Conservation (phyloP, 2,888 invertebrate genomes). For the Galeopsomyia nigrocyanea region DNA sequence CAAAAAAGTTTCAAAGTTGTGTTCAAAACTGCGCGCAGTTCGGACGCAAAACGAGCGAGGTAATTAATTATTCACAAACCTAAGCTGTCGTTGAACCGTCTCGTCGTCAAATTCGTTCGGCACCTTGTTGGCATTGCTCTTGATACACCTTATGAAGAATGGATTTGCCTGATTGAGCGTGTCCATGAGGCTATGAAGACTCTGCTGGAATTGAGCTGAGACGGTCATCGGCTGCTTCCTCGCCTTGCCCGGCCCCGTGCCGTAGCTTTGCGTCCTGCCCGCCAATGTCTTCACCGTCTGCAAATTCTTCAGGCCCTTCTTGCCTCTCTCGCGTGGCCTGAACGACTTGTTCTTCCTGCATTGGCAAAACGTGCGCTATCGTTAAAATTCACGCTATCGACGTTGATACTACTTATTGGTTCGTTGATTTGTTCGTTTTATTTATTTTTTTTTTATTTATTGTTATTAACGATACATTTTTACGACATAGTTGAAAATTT, state of each 20-base stretch:
- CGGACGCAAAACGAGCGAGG: too few species aligned
- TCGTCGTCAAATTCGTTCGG: conserved; percentile 94
- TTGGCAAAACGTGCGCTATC: conserved; percentile 15
- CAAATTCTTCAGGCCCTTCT: conserved; percentile 90
- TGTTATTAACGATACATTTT: too few species aligned
- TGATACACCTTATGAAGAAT: conserved; percentile 92
- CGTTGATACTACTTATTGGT: too few species aligned
- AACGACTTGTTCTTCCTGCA: conserved; percentile 93
- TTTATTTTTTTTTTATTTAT: too few species aligned
- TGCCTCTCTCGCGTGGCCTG: conserved; percentile 86
- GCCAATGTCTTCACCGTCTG: conserved; percentile 93
- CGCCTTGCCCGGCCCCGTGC: conserved; percentile 72
- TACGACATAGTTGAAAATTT: too few species aligned
- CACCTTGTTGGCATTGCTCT: conserved; percentile 94
- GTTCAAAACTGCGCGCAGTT: too few species aligned
- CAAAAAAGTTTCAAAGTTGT: too few species aligned
- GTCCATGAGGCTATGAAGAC: conserved; percentile 92
- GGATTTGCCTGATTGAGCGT: conserved; percentile 91
- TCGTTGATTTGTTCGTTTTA: too few species aligned
- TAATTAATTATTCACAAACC: conserved; percentile 29
- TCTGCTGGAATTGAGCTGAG: conserved; percentile 95
- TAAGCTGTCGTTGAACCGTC: conserved; percentile 88
- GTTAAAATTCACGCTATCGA: too few species aligned
- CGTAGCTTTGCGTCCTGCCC: conserved; percentile 76
- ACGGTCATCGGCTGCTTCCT: conserved; percentile 93